Conservation (phyloP, 2,797 vertebrate genomes). For the Crotalus adamanteus region DNA sequence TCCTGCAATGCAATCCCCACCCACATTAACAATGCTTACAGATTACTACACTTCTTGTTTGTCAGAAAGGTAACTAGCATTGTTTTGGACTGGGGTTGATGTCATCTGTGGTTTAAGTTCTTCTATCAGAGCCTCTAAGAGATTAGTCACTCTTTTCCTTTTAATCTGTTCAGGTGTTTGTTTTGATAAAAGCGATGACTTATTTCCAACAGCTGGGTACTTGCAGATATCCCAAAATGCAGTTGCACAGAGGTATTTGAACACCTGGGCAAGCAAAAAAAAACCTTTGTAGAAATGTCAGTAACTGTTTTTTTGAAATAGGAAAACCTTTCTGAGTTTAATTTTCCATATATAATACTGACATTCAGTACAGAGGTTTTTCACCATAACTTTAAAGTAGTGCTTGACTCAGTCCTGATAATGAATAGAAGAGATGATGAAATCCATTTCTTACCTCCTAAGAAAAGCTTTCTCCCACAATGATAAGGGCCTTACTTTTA, state of each 20-base stretch:
- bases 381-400: conserved; percentile 13
- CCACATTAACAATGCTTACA: neutral
- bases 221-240: neutral
- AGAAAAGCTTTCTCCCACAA: conserved; percentile 5
- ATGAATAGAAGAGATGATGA: conserved; percentile 27
- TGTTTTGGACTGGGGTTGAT: neutral
- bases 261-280: neutral
- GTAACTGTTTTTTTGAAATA: neutral
- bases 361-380: neutral
- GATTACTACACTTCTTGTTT: neutral
- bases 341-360: neutral
- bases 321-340: neutral
- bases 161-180: neutral
- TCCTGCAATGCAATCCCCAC: neutral
- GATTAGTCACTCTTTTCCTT: neutral
- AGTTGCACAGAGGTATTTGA: neutral
- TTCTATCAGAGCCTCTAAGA: neutral
- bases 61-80: neutral
- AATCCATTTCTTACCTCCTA: conserved; percentile 20
- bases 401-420: neutral
- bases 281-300: neutral
- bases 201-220: neutral
- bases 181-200: neutral
- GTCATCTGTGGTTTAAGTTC: neutral
- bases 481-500: neutral